A percentile compares a stretch with the other conserved stretches of the same genome.
These are phyloP conservation scores for Conus canariensis DNA, from an alignment of 2,888 invertebrate genomes.

Conservation along the genomic window DNA sequence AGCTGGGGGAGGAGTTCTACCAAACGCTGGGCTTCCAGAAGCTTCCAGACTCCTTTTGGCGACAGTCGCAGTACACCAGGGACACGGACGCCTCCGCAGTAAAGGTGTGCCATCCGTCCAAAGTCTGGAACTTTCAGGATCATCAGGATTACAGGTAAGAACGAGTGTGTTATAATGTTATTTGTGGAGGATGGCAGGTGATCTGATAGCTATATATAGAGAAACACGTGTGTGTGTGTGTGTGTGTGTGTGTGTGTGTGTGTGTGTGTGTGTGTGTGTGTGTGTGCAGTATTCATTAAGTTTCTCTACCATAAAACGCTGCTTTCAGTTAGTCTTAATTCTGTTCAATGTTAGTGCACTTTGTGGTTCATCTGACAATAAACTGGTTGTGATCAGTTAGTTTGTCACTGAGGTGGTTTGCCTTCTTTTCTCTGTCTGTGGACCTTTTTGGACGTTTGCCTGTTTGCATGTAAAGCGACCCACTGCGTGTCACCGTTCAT, in stretches of 20 bases:
- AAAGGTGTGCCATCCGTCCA: constrained; percentile 4
- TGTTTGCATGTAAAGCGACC: no score
- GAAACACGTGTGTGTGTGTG: neutral
- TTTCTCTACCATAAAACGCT: no score
- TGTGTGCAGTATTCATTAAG: neutral
- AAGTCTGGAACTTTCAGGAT: constrained; percentile 6
- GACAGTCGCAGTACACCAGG: constrained; percentile 88
- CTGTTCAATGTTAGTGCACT: no score
- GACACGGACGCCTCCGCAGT: constrained; percentile 82
- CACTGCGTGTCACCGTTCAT: no score
- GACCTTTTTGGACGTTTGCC: no score
- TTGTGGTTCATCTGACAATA: no score
- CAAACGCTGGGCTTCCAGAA: constrained; percentile 83
- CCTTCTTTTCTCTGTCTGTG: no score
- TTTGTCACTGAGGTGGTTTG: no score
- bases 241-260: neutral
- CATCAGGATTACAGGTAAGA: neutral
- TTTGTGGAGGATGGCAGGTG: neutral
- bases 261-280: neutral
- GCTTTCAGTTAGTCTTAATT: no score
- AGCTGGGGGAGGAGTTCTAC: constrained; percentile 76
- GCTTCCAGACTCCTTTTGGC: constrained; percentile 92
- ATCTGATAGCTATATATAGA: neutral
- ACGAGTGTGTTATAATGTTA: neutral
- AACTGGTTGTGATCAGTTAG: no score